Percentiles rank a stretch among this genome's conserved stretches.
Evolutionary conservation across 64 coral and sea anemone genomes (phyloP).

Genomic region (Trachythela sp.): DNA sequence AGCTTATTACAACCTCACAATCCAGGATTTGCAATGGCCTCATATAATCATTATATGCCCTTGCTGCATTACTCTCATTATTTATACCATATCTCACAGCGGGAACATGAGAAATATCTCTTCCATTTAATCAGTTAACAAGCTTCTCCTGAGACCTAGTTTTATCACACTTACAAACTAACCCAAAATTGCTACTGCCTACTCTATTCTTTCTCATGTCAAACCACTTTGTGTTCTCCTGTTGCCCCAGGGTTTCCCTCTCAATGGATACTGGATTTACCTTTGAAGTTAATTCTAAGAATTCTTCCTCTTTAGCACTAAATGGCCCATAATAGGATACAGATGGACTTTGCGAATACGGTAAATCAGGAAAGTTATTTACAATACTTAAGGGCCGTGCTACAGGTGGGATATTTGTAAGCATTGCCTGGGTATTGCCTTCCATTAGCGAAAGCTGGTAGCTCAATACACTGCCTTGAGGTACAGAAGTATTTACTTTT

Average conservation of each 20-base stretch:
- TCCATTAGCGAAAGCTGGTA: constrained; percentile 53
- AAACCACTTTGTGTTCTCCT: constrained; percentile 55
- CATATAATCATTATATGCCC: constrained; percentile 49
- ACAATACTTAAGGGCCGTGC: constrained; percentile 4
- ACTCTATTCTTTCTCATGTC: constrained; percentile 49
- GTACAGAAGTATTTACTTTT: background rate
- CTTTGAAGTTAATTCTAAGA: constrained; percentile 14
- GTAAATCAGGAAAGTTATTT: constrained; percentile 44
- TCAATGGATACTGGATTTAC: constrained; percentile 33
- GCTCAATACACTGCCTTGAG: constrained; percentile 50
- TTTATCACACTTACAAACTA: constrained; percentile 52
- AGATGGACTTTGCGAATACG: background rate
- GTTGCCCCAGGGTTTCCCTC: constrained; percentile 52
- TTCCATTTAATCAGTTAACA: constrained; percentile 41
- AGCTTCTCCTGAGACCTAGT: constrained; percentile 40
- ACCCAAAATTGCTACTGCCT: constrained; percentile 64
- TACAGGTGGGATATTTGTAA: constrained; percentile 32
- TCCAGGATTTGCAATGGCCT: constrained; percentile 32
- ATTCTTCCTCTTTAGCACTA: constrained; percentile 18
- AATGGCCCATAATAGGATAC: constrained; percentile 35
- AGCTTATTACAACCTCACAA: constrained; percentile 34
- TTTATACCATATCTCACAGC: constrained; percentile 48
- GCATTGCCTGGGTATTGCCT: constrained; percentile 39
- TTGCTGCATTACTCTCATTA: constrained; percentile 55
- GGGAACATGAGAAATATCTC: constrained; percentile 49